Evolutionary conservation across 2,113 vertebrate species (phyloP), one percentile per base, ranked within the genome.

Genomic region (Oreochromis niloticus): DNA sequence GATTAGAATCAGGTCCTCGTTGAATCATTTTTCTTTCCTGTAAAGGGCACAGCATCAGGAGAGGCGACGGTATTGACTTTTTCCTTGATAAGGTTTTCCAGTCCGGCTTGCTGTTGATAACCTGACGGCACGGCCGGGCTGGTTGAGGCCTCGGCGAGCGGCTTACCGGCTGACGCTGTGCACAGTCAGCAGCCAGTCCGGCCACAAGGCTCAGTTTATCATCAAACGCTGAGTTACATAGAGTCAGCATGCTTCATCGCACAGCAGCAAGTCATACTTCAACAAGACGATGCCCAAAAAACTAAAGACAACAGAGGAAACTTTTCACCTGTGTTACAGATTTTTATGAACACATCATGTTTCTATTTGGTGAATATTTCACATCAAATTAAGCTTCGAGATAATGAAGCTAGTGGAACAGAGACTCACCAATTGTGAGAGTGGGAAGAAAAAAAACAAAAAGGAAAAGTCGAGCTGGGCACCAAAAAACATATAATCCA

Each of bases 71-170:
- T 89, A 91, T 89, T 83, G 89, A 93, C 93, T 88, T 92, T 54
- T 90, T 57, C 39, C 87, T 88, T 78, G 82, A 91, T 88, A 88
- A 87, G 85, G 61, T 89, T 93, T 91, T 85, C 61, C 83, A 73
- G 85, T 80, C 63, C 13, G 32, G 36, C 80, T 80, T 19, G 41
- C 75, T 46, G 87, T 36, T 78, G 93, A 92, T 94, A 92, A 88
- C 89, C 48, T 34, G 82, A 41, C 32, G 13, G 59, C 4, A 48
- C 1, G 16, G 59, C 75, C 16, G 30, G 30, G 87, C 75, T 27
- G 71, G 80, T 73, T 4, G 85, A 73, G 61, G 63, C 88, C 87
- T 89, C 27, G 81, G 91, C 86, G 92, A 93, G 91, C 90, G 86
- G 90, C 93, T 92, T 90, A 91, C 57, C 2, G 9, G 24, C 71